A percentile compares a stretch with the other conserved stretches of the same genome.
Evolutionary conservation across 1,140 invertebrate genomes (phyloP).

Genomic region (Drosophila elegans): DNA sequence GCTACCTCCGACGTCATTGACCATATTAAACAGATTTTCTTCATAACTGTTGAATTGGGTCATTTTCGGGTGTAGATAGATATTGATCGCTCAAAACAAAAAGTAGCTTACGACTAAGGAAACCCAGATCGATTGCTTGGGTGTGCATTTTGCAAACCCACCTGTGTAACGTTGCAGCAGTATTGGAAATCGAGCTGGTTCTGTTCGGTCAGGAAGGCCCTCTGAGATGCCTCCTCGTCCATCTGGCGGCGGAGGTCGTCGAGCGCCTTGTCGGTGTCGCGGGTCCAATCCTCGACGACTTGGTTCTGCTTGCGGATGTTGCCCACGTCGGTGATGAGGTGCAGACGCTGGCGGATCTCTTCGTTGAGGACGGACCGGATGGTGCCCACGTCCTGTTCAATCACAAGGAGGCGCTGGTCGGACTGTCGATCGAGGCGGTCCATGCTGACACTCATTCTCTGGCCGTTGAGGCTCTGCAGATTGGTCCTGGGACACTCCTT

Average conservation of each 20-base stretch:
- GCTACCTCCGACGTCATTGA: too few species aligned
- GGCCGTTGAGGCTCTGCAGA: constrained; percentile 34
- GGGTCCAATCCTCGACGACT: constrained; percentile 80
- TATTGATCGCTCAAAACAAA: too few species aligned
- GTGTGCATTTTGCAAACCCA: constrained; percentile 13
- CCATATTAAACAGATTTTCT: too few species aligned
- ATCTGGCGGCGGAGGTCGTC: constrained; percentile 53
- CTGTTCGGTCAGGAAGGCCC: constrained; percentile 58
- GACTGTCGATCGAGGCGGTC: constrained; percentile 66
- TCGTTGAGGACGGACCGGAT: constrained; percentile 81
- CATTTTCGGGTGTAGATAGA: too few species aligned
- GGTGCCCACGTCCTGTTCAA: constrained; percentile 76
- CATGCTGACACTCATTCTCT: constrained; percentile 55
- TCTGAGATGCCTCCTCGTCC: constrained; percentile 61
- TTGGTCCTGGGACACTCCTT: constrained; percentile 86
- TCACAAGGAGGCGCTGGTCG: constrained; percentile 66
- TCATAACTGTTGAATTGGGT: too few species aligned
- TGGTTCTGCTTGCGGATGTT: constrained; percentile 82
- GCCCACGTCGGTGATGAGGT: constrained; percentile 82
- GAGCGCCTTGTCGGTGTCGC: constrained; percentile 66
- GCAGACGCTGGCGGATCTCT: constrained; percentile 78
- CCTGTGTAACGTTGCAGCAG: constrained; percentile 67
- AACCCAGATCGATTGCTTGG: too few species aligned
- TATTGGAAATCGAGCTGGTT: constrained; percentile 71
- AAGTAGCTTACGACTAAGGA: too few species aligned